These are phyloP conservation scores for Aspidiotus destructor DNA, from an alignment of 2,888 invertebrate species.

Conservation along the genomic window DNA sequence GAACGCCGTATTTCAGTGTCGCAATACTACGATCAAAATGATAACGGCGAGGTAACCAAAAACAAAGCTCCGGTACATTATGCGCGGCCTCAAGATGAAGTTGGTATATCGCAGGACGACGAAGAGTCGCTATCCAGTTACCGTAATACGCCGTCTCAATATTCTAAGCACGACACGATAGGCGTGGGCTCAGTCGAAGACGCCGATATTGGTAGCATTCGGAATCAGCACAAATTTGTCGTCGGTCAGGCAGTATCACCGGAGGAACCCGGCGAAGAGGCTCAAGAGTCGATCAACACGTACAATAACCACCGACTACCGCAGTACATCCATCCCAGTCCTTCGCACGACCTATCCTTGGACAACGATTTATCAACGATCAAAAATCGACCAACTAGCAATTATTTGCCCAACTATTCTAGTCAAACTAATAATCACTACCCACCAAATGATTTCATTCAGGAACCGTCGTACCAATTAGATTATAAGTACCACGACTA, in stretches of 20 bases:
- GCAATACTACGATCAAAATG: constrained; percentile 25
- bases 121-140: constrained; percentile 15
- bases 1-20: constrained; percentile 28
- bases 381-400: constrained; percentile 31
- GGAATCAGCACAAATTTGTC: constrained; percentile 16
- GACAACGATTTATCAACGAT: constrained; percentile 20
- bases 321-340: constrained; percentile 32
- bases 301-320: constrained; percentile 34
- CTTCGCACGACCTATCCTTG: constrained; percentile 20
- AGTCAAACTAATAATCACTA: constrained; percentile 29
- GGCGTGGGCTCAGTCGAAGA: constrained; percentile 32
- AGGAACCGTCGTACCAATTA: constrained; percentile 41
- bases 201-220: constrained; percentile 22
- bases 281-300: constrained; percentile 35
- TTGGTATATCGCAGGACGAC: constrained; percentile 12
- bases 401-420: constrained; percentile 30
- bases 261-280: constrained; percentile 32
- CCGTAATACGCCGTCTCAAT: constrained; percentile 9
- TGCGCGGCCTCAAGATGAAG: constrained; percentile 8
- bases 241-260: constrained; percentile 25
- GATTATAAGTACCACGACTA: constrained; percentile 80
- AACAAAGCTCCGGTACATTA: constrained; percentile 25
- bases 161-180: constrained; percentile 19
- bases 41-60: constrained; percentile 20
- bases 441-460: constrained; percentile 28